Percentiles rank a stretch among this genome's conserved stretches.
Evolutionary conservation across 2,113 vertebrate species (phyloP).

Genomic region (Corythaixoides concolor): DNA sequence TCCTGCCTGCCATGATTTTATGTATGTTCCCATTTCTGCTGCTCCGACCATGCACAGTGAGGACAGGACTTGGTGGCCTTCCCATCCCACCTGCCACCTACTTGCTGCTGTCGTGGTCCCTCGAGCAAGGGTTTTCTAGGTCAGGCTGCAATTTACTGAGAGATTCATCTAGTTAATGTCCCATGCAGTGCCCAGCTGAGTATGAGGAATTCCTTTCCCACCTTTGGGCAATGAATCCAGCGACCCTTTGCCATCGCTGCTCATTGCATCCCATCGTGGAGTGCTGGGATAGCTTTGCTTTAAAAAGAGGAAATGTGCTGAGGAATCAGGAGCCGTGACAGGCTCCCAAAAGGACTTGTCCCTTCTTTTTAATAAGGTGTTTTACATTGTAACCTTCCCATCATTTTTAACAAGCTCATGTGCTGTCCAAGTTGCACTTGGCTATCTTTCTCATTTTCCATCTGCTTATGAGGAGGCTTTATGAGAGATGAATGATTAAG

Average conservation of each 20-base stretch:
- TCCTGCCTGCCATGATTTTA: neutral
- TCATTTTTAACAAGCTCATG: neutral
- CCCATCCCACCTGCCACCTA: neutral
- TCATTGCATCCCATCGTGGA: accelerated
- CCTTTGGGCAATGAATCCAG: neutral
- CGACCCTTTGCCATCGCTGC: neutral
- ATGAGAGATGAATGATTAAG: neutral
- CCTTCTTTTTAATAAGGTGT: neutral
- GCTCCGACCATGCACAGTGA: accelerated
- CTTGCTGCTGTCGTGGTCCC: neutral
- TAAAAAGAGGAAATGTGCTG: neutral
- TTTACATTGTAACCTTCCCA: neutral
- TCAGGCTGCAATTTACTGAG: neutral
- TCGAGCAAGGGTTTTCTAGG: neutral
- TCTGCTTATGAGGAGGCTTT: neutral
- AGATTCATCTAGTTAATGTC: neutral
- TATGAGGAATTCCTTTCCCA: neutral
- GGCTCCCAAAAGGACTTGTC: neutral
- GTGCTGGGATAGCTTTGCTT: neutral
- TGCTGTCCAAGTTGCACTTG: neutral
- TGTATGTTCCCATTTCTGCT: neutral
- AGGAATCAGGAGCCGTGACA: neutral
- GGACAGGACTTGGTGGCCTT: neutral
- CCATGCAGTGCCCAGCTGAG: neutral
- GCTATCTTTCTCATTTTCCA: neutral